These are phyloP conservation scores for Araneus ventricosus DNA, from an alignment of 1,140 invertebrate species.

Conservation along the genomic window DNA sequence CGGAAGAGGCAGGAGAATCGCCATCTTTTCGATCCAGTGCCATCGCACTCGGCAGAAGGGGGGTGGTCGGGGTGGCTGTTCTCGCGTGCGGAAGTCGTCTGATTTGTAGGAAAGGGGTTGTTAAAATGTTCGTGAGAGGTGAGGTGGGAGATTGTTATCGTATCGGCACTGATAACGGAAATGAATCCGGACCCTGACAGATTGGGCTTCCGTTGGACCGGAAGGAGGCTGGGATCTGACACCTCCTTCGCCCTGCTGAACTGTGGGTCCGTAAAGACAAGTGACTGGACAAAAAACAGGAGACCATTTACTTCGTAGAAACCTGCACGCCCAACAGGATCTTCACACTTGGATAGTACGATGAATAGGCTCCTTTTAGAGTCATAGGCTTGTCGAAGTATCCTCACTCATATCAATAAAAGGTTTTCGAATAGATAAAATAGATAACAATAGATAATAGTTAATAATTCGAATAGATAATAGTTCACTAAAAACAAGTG, in stretches of 20 bases:
- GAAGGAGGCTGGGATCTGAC: neutral
- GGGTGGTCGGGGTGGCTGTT: neutral
- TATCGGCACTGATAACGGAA: conserved; percentile 22
- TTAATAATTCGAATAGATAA: too few species aligned
- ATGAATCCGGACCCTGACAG: conserved; percentile 30
- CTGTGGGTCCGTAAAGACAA: too few species aligned
- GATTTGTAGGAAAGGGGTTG: conserved; percentile 14
- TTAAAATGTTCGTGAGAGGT: neutral
- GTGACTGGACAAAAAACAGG: too few species aligned
- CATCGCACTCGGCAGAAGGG: neutral
- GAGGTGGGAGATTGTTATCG: conserved; percentile 18
- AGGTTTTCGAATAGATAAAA: too few species aligned
- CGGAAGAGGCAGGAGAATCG: conserved; percentile 5
- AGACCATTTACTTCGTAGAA: too few species aligned
- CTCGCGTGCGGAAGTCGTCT: conserved; percentile 46
- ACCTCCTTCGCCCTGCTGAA: neutral
- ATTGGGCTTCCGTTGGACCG: neutral
- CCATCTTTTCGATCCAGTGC: conserved; percentile 58
- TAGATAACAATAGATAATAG: too few species aligned
- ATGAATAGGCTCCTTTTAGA: too few species aligned
- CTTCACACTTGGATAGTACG: too few species aligned
- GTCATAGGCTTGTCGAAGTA: too few species aligned
- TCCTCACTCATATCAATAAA: too few species aligned
- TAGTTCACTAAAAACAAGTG: too few species aligned
- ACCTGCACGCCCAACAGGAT: too few species aligned